Base-by-base conservation (phyloP, 1,140 invertebrate genomes). In the Philotrypesis tridentata region DNA sequence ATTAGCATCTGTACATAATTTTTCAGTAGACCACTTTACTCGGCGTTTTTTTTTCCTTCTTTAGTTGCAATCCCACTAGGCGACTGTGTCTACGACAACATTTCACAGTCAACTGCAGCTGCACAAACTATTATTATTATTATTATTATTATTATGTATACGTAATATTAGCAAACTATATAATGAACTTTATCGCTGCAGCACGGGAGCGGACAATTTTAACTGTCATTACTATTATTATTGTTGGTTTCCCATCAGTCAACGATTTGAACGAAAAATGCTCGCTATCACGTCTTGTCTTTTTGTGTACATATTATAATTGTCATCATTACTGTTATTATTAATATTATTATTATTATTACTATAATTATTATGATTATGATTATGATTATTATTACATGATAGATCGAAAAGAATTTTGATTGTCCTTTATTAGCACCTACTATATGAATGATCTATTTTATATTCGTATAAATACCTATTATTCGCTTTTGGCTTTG, bases 401-500 rank as follows among this genome's bases (percentile, higher is more conserved):
- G 21, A 17, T 55, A 55, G 48, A 55, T 55, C 6, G 48, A 55
- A 55, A 3, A 9, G 4, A 5, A 55, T 55, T 55, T 55, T 55
- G n/a, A 55, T 55, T 68, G n/a, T 55, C 7, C 48, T 55, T 21
- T 55, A 55, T 60, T 60, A 71, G 48, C 77, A 79, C 67, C 65
- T 70, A 79, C 7, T 70, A 31, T n/a, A n/a, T 29, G 78, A 72
- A 72, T 80, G 55, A 80, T 43, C n/a, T 78, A 37, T 79, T 21
- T 70, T 79, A 61, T 79, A 71, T n/a, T 55, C 48, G 48, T 55
- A n/a, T n/a, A n/a, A n/a, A n/a, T 55, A 55, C 21, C 29, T 65
- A 65, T 65, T 29, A 40, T 7, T 80, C 37, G 78, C 79, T 80
- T 80, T 29, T 48, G 72, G 79, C 60, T 80, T 37, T 80, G 70